These are phyloP conservation scores for Corynorhinus townsendii DNA, from an alignment of 2,113 vertebrate species.

Conservation along the genomic window DNA sequence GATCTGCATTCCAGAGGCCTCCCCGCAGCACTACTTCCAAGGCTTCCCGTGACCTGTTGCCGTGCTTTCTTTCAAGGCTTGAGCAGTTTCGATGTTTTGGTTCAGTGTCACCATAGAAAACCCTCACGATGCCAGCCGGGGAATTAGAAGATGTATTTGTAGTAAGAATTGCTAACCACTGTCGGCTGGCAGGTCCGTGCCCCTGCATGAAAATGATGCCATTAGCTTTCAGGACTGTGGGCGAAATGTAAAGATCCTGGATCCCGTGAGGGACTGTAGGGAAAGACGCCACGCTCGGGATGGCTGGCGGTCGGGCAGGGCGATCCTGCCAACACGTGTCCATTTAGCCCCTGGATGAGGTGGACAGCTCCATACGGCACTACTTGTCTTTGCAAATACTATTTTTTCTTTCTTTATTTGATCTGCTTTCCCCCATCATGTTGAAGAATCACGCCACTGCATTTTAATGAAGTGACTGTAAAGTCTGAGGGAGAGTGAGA, in stretches of 20 bases:
- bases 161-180: conserved; percentile 81
- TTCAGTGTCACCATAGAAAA: conserved; percentile 76
- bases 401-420: conserved; percentile 60
- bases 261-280: conserved; percentile 61
- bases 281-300: not conserved
- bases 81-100: conserved; percentile 75
- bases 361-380: conserved; percentile 40
- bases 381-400: conserved; percentile 63
- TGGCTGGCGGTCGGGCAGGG: conserved; percentile 25
- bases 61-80: conserved; percentile 60
- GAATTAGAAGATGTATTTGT: conserved; percentile 82
- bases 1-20: conserved; percentile 39
- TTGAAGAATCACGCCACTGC: conserved; percentile 53
- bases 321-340: conserved; percentile 44
- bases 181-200: conserved; percentile 79
- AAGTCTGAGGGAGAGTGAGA: conserved; percentile 48
- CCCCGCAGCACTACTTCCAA: conserved; percentile 29
- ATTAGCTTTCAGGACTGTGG: conserved; percentile 75
- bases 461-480: conserved; percentile 60
- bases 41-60: conserved; percentile 42
- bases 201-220: conserved; percentile 80
- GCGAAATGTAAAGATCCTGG: conserved; percentile 76
- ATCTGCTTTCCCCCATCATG: conserved; percentile 55
- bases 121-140: conserved; percentile 76
- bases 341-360: conserved; percentile 45